These are phyloP conservation scores for Anguilla rostrata DNA, from an alignment of 2,113 vertebrate species.

Conservation along the genomic window DNA sequence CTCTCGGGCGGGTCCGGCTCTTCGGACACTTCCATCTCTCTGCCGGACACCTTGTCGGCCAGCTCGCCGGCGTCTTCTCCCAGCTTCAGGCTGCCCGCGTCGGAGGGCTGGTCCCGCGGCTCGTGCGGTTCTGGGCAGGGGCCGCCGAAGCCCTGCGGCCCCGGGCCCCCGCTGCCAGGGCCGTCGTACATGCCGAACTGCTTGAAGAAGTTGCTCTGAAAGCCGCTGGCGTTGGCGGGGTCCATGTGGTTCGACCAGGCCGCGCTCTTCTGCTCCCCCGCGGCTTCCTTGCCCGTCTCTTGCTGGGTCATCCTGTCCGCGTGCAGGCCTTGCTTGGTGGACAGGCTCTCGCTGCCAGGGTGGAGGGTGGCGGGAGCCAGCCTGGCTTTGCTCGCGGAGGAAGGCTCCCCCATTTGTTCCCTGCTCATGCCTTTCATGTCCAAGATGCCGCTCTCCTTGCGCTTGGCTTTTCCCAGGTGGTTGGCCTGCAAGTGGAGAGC, in stretches of 20 bases:
- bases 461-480: slow-evolving; percentile 85
- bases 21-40: slow-evolving; percentile 82
- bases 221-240: slow-evolving; percentile 69
- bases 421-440: slow-evolving; percentile 67
- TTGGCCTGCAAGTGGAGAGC: slow-evolving; percentile 96
- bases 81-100: slow-evolving; percentile 70
- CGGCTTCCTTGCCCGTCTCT: slow-evolving; percentile 71
- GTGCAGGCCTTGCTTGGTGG: slow-evolving; percentile 52
- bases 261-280: slow-evolving; percentile 75
- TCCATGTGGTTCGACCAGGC: slow-evolving; percentile 86
- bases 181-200: slow-evolving; percentile 84
- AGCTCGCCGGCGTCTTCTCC: slow-evolving; percentile 76
- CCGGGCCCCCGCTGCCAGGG: slow-evolving; percentile 59
- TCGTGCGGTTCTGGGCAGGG: slow-evolving; percentile 59
- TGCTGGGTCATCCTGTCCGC: slow-evolving; percentile 59
- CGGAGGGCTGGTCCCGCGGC: slow-evolving; percentile 66
- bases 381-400: slow-evolving; percentile 62
- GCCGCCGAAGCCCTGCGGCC: slow-evolving; percentile 72
- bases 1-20: slow-evolving; percentile 82
- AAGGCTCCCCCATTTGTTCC: slow-evolving; percentile 73
- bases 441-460: slow-evolving; percentile 64
- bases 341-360: slow-evolving; percentile 67
- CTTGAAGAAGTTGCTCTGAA: slow-evolving; percentile 92
- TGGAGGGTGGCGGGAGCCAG: slow-evolving; percentile 59
- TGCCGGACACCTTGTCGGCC: slow-evolving; percentile 82